Evolutionary conservation across 2,797 vertebrate species (phyloP), one percentile per base, ranked within the genome.

Genomic region (Danio jaintianensis): DNA sequence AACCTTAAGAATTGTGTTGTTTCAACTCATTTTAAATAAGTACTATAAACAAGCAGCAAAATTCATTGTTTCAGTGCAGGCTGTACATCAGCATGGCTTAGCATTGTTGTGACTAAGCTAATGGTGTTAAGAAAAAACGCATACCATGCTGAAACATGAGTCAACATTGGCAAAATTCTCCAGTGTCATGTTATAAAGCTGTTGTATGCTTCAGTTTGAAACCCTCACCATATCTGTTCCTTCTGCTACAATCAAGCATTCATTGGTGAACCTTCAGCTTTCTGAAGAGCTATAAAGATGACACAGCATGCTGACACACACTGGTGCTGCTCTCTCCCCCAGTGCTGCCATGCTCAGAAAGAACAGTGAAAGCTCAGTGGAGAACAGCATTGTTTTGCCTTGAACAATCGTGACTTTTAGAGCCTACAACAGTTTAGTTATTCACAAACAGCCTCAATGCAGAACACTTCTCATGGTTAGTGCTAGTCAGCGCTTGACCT

Each of bases 351-450:
- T 40, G 59, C 66, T 61, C 42, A 50, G 29, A 64, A 78, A 38
- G 64, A 78, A 78, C 56, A 79, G 58, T 45, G 40, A 47, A 72
- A 63, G 10, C 77, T 71, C 48, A 64, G 78, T 55, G 58, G 15
- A 62, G 47, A 63, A 72, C 68, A 53, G 45, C 59, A 71, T 63
- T 75, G 71, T 84, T 73, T 79, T 59, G 66, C 73, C 18, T 40
- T 18, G 61, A 83, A 83, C 85, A 86, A 83, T 81, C 66, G 53
- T 82, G 75, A 79, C 80, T 68, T 84, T 80, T 72, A 84, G 55
- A 71, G 40, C 15, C 67, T 62, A 84, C 64, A 68, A 73, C 75
- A 50, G 58, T 80, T 80, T 56, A 76, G 53, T 40, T 40, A 79
- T 83, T 82, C 73, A 84, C 75, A 83, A 83, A 81, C 81, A 75